Conservation (phyloP, 2,888 invertebrate genomes). For the Drosophila anomalipes region DNA sequence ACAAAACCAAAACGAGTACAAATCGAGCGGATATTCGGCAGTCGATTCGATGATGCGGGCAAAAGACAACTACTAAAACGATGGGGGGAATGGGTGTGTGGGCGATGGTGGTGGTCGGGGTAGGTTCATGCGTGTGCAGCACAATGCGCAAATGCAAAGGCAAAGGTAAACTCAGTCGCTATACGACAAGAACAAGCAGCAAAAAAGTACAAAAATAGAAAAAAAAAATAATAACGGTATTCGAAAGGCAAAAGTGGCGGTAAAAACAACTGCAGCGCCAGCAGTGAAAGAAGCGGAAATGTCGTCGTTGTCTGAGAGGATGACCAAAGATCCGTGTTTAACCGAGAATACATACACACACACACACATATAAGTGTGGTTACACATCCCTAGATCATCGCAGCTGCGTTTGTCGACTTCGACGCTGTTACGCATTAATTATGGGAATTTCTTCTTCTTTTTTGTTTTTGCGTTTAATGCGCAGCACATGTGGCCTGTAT, state of each 20-base stretch:
- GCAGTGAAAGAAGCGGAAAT: conserved; percentile 39
- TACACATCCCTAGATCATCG: conserved; percentile 43
- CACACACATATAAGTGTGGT: conserved; percentile 1
- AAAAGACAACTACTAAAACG: conserved; percentile 31
- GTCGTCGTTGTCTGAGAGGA: conserved; percentile 16
- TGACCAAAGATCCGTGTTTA: conserved; percentile 20
- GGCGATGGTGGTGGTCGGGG: conserved; percentile 16
- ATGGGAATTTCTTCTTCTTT: conserved; percentile 60
- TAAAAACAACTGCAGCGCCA: conserved; percentile 11
- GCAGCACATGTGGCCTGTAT: conserved; percentile 30
- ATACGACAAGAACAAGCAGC: conserved; percentile 13
- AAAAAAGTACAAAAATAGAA: neutral
- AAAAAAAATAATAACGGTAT: conserved; percentile 41
- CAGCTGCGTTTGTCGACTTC: conserved; percentile 38
- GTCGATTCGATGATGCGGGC: conserved; percentile 52
- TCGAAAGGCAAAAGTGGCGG: conserved; percentile 22
- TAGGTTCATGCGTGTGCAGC: conserved; percentile 63
- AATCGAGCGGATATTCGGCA: conserved; percentile 3
- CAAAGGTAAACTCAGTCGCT: conserved; percentile 21
- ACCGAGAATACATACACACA: conserved; percentile 5
- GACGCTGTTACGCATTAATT: conserved; percentile 69
- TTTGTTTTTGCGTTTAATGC: conserved; percentile 19
- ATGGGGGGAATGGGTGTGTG: neutral
- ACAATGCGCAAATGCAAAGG: conserved; percentile 66
- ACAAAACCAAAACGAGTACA: neutral